These are phyloP conservation scores for Unio delphinus DNA, from an alignment of 2,888 invertebrate genomes.

Conservation along the genomic window DNA sequence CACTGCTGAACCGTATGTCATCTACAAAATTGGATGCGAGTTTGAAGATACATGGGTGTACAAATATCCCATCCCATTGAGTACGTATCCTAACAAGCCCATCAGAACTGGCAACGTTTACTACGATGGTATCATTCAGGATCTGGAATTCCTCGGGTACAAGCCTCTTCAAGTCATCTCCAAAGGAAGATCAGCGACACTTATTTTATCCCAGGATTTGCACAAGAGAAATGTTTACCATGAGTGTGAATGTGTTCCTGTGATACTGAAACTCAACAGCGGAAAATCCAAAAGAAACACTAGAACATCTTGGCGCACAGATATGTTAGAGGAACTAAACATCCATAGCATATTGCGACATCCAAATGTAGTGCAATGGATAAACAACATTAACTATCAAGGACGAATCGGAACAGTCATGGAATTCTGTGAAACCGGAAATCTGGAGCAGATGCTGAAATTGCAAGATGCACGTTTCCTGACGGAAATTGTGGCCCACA, in stretches of 20 bases:
- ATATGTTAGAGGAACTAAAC: constrained; percentile 54
- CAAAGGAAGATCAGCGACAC: constrained; percentile 55
- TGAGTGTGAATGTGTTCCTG: constrained; percentile 51
- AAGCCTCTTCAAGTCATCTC: constrained; percentile 56
- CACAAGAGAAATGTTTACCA: constrained; percentile 29
- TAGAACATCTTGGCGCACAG: constrained; percentile 26
- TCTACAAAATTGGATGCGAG: constrained; percentile 53
- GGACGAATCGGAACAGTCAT: constrained; percentile 55
- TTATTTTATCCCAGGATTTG: constrained; percentile 59
- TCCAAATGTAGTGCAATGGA: constrained; percentile 53
- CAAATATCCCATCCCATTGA: constrained; percentile 56
- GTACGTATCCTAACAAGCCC: constrained; percentile 46
- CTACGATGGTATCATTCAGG: constrained; percentile 59
- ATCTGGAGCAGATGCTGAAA: constrained; percentile 54
- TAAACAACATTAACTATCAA: constrained; percentile 48
- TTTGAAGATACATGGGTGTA: constrained; percentile 62
- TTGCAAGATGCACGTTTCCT: constrained; percentile 57
- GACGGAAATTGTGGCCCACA: constrained; percentile 54
- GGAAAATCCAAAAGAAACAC: constrained; percentile 42
- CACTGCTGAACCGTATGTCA: constrained; percentile 19
- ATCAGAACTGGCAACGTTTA: constrained; percentile 57
- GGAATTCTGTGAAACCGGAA: constrained; percentile 64
- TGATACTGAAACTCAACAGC: constrained; percentile 57
- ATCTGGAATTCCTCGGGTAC: constrained; percentile 56
- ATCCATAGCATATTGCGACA: constrained; percentile 56